Evolutionary conservation across 92 coral and sea anemone genomes (phyloP).

Genomic region (Scolanthus callimorphus): DNA sequence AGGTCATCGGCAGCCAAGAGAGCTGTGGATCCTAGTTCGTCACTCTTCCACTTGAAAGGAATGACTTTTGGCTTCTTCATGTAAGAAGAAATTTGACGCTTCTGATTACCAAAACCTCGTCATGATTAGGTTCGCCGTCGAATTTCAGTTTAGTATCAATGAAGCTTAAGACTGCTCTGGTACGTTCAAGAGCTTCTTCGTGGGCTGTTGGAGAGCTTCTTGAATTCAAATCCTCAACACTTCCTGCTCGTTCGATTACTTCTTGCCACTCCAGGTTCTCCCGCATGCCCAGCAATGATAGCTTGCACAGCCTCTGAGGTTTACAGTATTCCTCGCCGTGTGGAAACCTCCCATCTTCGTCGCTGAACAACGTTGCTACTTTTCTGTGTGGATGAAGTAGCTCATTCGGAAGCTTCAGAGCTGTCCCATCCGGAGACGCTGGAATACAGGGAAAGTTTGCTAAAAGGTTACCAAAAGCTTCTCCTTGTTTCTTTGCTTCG

Average conservation of each 20-base stretch:
- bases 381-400: slow-evolving; percentile 47
- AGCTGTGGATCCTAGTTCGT: slow-evolving; percentile 9
- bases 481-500: too few relatives aligned
- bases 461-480: slow-evolving; percentile 7
- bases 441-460: slow-evolving; percentile 49
- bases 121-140: too few relatives aligned
- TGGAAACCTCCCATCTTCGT: slow-evolving; percentile 74
- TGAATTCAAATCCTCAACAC: slow-evolving; percentile 28
- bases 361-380: slow-evolving; percentile 35
- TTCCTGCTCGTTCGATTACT: slow-evolving; percentile 58
- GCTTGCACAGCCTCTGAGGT: slow-evolving; percentile 16
- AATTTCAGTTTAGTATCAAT: slow-evolving; percentile 33
- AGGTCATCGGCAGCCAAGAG: slow-evolving; percentile 35
- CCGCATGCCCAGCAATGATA: slow-evolving; percentile 68
- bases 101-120: too few relatives aligned
- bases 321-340: slow-evolving; percentile 25
- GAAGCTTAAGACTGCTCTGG: slow-evolving; percentile 18
- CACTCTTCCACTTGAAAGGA: slow-evolving; percentile 60
- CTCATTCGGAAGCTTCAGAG: slow-evolving; percentile 50
- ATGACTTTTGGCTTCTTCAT: slow-evolving; percentile 38
- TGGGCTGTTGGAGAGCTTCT: slow-evolving; percentile 1
- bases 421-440: slow-evolving; percentile 45
- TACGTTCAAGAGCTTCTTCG: slow-evolving; percentile 13
- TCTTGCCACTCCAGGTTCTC: slow-evolving; percentile 71
- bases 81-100: too few relatives aligned